Percentiles rank a stretch among this genome's conserved stretches.
Evolutionary conservation across 2,113 vertebrate species (phyloP).

Genomic region (Serinus canaria): DNA sequence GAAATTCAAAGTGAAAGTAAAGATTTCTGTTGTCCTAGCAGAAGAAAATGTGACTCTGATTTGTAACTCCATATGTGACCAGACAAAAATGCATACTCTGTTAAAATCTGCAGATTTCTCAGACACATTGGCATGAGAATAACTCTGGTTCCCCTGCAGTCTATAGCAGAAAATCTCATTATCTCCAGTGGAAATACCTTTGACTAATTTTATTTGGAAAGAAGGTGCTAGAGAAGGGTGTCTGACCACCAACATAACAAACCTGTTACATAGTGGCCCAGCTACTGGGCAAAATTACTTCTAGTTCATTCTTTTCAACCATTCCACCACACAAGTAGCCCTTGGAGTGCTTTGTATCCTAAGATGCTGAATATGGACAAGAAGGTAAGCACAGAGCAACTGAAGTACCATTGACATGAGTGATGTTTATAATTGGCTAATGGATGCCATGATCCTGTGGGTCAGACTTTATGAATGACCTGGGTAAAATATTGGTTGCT

Average conservation of each 20-base stretch:
- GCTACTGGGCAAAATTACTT: not conserved
- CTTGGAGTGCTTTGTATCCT: not conserved
- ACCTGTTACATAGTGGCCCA: not conserved
- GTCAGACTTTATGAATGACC: not conserved
- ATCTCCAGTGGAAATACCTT: constrained; percentile 1
- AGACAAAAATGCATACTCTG: not conserved
- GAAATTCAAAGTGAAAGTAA: constrained; percentile 31
- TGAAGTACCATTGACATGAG: not conserved
- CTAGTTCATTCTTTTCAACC: not conserved
- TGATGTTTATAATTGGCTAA: not conserved
- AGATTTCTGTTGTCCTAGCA: constrained; percentile 20
- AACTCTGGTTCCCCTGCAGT: not conserved
- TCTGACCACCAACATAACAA: not conserved
- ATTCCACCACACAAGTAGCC: not conserved
- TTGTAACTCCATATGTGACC: not conserved
- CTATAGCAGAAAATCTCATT: not conserved
- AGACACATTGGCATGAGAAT: not conserved
- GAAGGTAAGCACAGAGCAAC: not conserved
- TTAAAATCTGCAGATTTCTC: constrained; percentile 4
- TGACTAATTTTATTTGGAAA: not conserved
- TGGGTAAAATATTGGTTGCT: not conserved
- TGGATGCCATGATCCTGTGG: not conserved
- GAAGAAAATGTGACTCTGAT: not conserved
- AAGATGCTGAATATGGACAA: not conserved
- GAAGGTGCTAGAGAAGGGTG: not conserved